A percentile compares a stretch with the other conserved stretches of the same genome.
Conservation (phyloP, 1,140 invertebrate genomes). For the Aphis gossypii region DNA sequence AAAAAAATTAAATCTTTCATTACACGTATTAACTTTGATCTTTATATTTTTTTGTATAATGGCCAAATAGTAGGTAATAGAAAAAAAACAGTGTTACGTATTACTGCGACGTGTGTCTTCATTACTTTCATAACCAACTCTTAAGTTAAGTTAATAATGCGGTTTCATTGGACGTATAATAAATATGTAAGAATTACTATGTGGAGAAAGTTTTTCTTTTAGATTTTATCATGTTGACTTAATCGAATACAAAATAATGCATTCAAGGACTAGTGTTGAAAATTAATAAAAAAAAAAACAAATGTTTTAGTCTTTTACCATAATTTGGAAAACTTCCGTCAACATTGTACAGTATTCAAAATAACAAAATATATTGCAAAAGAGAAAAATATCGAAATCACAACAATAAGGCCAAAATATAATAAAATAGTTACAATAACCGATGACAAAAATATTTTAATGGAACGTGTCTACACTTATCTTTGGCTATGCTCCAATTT, state of each 20-base stretch:
- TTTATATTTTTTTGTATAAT: neutral
- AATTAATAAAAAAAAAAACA: neutral
- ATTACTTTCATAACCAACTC: constrained; percentile 28
- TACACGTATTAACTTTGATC: neutral
- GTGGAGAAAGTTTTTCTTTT: constrained; percentile 34
- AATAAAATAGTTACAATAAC: neutral
- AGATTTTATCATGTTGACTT: constrained; percentile 24
- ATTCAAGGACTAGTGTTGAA: neutral
- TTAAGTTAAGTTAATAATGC: neutral
- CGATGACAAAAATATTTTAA: constrained; percentile 42
- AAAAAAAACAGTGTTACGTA: neutral
- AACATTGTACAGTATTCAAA: neutral
- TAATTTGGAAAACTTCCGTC: constrained; percentile 40
- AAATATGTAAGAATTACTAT: neutral
- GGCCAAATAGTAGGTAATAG: neutral
- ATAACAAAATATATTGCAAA: constrained; percentile 5
- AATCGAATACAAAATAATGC: constrained; percentile 15
- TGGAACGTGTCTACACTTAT: constrained; percentile 38
- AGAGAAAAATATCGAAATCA: constrained; percentile 38
- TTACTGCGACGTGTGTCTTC: neutral
- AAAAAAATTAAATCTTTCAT: neutral
- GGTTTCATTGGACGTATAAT: neutral
- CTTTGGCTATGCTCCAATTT: constrained; percentile 42
- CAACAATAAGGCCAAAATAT: constrained; percentile 19
- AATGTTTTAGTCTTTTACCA: neutral